Base-by-base conservation (phyloP, 2,113 vertebrate genomes). In the Hylia prasina region DNA sequence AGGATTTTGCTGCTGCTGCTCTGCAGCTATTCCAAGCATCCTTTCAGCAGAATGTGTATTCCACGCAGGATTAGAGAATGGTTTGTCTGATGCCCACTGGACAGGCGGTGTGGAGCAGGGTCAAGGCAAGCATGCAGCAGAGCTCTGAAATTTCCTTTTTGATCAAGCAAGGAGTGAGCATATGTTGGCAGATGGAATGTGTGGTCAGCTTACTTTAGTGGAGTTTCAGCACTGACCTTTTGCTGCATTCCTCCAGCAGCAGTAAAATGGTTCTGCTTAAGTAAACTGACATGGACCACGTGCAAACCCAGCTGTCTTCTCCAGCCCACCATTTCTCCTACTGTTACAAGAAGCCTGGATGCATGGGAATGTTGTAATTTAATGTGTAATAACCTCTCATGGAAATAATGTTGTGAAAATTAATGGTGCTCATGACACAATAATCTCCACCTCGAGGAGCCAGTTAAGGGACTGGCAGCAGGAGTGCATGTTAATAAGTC, bases 201-300 rank as follows among this genome's bases (percentile, higher is more conserved):
- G 53, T 70, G 84, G 87, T 93, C 94, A 75, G 78, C 93, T 96
- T 93, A 80, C 94, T 96, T 95, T 78, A 78, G 92, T 21, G 61
- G 91, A 80, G 91, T 96, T 96, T 96, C 91, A 86, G 70, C 78
- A 64, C 45, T 97, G 97, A 96, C 94, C 96, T 96, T 97, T 94
- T 85, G 91, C 75, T 91, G 81, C 94, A 93, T 95, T 95, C 95
- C 82, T 89, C 79, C 73, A 94, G 76, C 71, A 77, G 81, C 71
- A 90, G 83, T 63, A 95, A 97, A 96, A 94, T 79, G 56, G 87
- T 81, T 60, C 78, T 95, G 89, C 88, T 83, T 93, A 88, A 96
- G 95, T 89, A 94, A 96, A 96, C 92, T 95, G 92, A 89, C 94
- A 78, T 91, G 53, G 27, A 84, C 87, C 94, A 88, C 15, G 2